Conservation (phyloP, 2,797 vertebrate genomes). For the Capromys pilorides region DNA sequence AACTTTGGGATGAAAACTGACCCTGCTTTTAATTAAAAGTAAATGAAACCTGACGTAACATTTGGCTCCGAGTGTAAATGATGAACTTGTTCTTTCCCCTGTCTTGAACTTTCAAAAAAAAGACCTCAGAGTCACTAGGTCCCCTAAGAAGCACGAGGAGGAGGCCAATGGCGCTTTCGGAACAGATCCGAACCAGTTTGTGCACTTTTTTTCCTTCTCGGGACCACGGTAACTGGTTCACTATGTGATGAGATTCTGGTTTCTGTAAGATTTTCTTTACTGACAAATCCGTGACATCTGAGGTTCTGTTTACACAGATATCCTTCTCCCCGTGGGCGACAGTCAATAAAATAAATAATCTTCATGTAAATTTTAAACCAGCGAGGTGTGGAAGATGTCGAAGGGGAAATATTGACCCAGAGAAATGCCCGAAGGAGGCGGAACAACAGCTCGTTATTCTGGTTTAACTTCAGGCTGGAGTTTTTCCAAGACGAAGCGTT, state of each 20-base stretch:
- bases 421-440: not conserved
- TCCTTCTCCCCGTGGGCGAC: not conserved
- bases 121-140: not conserved
- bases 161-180: too few relatives aligned
- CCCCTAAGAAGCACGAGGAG: not conserved
- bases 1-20: not conserved
- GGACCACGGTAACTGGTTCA: not conserved
- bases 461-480: not conserved
- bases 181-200: not conserved
- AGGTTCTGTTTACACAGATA: not conserved
- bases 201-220: not conserved
- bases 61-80: conserved; percentile 14
- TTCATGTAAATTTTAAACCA: not conserved
- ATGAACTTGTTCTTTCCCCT: not conserved
- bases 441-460: not conserved
- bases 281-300: not conserved
- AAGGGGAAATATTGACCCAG: too few relatives aligned
- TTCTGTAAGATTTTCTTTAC: not conserved
- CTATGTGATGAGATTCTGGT: not conserved
- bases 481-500: not conserved
- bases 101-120: not conserved
- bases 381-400: too few relatives aligned
- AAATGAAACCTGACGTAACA: not conserved
- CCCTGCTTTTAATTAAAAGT: not conserved
- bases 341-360: not conserved